These are phyloP conservation scores for Carposina sasakii DNA, from an alignment of 1,140 invertebrate species.

Conservation along the genomic window DNA sequence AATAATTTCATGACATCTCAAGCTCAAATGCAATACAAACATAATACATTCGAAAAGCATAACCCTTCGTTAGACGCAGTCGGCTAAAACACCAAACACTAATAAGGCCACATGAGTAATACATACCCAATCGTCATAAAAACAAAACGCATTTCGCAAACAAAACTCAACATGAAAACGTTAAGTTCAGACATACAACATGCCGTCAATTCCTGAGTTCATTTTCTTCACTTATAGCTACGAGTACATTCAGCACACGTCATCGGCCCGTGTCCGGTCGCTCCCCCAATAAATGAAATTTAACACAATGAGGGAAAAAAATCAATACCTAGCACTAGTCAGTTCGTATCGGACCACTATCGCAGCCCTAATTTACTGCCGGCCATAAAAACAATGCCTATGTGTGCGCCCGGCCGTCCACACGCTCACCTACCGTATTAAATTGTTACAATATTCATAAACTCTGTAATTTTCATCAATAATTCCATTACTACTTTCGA, in stretches of 20 bases:
- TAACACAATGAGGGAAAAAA: slow-evolving; percentile 72
- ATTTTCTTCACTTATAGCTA: too few relatives aligned
- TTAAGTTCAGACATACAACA: too few relatives aligned
- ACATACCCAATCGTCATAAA: too few relatives aligned
- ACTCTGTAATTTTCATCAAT: slow-evolving; percentile 45
- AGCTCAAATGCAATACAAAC: too few relatives aligned
- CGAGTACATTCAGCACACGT: slow-evolving; percentile 36
- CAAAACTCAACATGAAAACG: too few relatives aligned
- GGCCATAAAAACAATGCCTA: slow-evolving; percentile 52
- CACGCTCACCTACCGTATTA: slow-evolving; percentile 26
- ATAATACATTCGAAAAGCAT: too few relatives aligned
- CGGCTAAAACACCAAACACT: too few relatives aligned
- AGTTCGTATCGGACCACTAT: slow-evolving; percentile 58
- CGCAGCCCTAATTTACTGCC: slow-evolving; percentile 57
- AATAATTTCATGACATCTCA: too few relatives aligned
- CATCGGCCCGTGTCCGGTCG: slow-evolving; percentile 42
- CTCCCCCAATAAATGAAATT: slow-evolving; percentile 71
- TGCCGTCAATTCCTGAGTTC: too few relatives aligned
- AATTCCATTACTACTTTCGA: slow-evolving; percentile 38
- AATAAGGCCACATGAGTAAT: too few relatives aligned
- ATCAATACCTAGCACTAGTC: slow-evolving; percentile 63
- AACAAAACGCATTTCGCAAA: too few relatives aligned
- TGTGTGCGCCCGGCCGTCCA: slow-evolving; percentile 26
- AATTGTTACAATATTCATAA: slow-evolving; percentile 48
- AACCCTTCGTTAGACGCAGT: too few relatives aligned